Conservation (phyloP, 2,113 vertebrate species). For the Trematomus loennbergii region DNA sequence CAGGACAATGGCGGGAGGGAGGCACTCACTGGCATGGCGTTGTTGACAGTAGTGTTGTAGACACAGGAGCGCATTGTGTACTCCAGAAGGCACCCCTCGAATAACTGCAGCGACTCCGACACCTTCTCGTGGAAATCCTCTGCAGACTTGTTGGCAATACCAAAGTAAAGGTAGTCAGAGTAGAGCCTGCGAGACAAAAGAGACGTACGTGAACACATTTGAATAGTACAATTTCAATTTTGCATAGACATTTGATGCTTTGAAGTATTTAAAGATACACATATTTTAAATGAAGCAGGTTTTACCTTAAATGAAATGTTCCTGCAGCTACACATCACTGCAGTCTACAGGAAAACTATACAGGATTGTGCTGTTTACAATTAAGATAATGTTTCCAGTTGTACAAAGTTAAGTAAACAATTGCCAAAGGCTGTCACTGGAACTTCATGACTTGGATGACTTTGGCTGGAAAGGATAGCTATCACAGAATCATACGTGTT, state of each 20-base stretch:
- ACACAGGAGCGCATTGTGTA: conserved; percentile 91
- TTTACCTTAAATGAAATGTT: too few species aligned
- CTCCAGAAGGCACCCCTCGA: conserved; percentile 90
- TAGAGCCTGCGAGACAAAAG: conserved; percentile 87
- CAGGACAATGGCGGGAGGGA: background rate
- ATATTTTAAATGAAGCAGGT: too few species aligned
- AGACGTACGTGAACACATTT: background rate
- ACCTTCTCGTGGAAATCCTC: conserved; percentile 98
- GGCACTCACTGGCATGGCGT: conserved; percentile 93
- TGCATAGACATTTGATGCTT: background rate
- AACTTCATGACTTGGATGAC: background rate
- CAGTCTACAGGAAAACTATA: too few species aligned
- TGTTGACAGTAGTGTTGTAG: conserved; percentile 95
- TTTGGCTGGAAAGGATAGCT: background rate
- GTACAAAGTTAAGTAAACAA: background rate
- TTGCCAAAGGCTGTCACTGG: too few species aligned
- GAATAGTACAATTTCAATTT: background rate
- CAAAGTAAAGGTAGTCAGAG: conserved; percentile 98
- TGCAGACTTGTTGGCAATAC: conserved; percentile 93
- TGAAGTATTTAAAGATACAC: background rate
- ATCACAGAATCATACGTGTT: background rate
- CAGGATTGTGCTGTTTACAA: too few species aligned
- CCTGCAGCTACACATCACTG: too few species aligned
- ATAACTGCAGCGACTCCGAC: conserved; percentile 93
- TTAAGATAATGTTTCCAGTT: too few species aligned